Evolutionary conservation across 1,140 invertebrate genomes (phyloP), one percentile per base, ranked within the genome.

Genomic region (Heterodera carotae): DNA sequence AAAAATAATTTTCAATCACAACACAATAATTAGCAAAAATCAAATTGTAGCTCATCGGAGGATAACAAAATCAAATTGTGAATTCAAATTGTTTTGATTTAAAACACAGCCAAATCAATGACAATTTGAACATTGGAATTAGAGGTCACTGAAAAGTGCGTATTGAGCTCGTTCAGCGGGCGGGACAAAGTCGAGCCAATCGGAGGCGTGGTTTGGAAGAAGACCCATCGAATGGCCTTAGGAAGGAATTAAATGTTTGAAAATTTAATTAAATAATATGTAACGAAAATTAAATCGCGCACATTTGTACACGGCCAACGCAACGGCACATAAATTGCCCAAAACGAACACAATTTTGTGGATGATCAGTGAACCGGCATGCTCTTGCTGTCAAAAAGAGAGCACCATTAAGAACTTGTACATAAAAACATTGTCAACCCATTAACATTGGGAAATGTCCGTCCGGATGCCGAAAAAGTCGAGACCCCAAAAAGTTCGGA

Each of bases 271-370:
- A 66, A 66, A 29, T 66, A 29, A 56, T 18, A 22, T 56, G n/a
- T 56, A 56, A 22, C 48, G 48, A 56, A 56, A 43, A 56, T 22
- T 10, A 43, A 43, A 43, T 43, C 39, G 48, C 27, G 2, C 29
- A 66, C 96, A 99, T 90, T 99, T 99, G 88, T 98, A 99, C 5
- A 99, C 89, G 29, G 96, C 96, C 78, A 99, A 88, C 7, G 92
- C 92, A 80, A 99, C 92, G 88, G 95, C 96, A 1, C 94, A 92
- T 73, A 98, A 89, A 89, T 99, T 98, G 31, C 97, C 97, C 79
- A 99, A 89, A 69, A 97, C 91, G 89, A 95, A 99, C 18, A 97
- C 93, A 81, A 98, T 91, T 85, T 97, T 98, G 89, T 99, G 97
- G 7, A 91, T 76, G 12, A 87, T 75, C n/a, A 83, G 71, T 15